Evolutionary conservation across 2,888 invertebrate species (phyloP).

Genomic region (Agriotes lineatus): DNA sequence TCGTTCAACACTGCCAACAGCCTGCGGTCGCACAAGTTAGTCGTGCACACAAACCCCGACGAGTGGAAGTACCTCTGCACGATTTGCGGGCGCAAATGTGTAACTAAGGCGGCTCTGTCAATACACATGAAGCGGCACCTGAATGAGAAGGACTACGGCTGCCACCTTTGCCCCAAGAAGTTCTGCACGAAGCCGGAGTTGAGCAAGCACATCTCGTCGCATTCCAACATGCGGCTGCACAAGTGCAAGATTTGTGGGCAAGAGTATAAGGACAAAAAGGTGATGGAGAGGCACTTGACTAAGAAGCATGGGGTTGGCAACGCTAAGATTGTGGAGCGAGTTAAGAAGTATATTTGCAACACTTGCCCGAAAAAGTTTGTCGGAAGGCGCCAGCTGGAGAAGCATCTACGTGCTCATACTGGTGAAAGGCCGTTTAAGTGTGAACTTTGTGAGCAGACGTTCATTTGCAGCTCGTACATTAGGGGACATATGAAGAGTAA

Average conservation of each 20-base stretch:
- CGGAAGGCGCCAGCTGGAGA: neutral
- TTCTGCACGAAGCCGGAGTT: slow-evolving; percentile 11
- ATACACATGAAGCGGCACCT: slow-evolving; percentile 9
- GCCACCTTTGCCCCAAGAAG: neutral
- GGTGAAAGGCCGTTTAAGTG: slow-evolving; percentile 19
- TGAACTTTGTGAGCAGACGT: slow-evolving; percentile 2
- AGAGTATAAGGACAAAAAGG: slow-evolving; percentile 10
- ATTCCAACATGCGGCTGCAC: slow-evolving; percentile 14
- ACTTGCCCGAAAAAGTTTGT: slow-evolving; percentile 6
- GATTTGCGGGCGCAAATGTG: slow-evolving; percentile 18
- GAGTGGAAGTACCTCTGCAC: slow-evolving; percentile 20
- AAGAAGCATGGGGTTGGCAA: slow-evolving; percentile 11
- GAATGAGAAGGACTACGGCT: neutral
- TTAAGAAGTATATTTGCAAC: slow-evolving; percentile 9
- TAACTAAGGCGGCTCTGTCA: neutral
- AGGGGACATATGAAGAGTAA: slow-evolving; percentile 11
- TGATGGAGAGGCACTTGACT: slow-evolving; percentile 14
- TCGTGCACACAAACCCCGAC: slow-evolving; percentile 6
- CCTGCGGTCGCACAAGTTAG: neutral
- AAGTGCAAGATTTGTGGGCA: neutral
- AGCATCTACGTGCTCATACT: slow-evolving; percentile 14
- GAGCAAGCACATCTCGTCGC: neutral
- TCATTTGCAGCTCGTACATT: slow-evolving; percentile 7
- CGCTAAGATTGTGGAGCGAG: neutral
- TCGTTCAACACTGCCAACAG: slow-evolving; percentile 10